A percentile compares a stretch with the other conserved stretches of the same genome.
These are phyloP conservation scores for Agrochola macilenta DNA, from an alignment of 2,888 invertebrate species.

Conservation along the genomic window DNA sequence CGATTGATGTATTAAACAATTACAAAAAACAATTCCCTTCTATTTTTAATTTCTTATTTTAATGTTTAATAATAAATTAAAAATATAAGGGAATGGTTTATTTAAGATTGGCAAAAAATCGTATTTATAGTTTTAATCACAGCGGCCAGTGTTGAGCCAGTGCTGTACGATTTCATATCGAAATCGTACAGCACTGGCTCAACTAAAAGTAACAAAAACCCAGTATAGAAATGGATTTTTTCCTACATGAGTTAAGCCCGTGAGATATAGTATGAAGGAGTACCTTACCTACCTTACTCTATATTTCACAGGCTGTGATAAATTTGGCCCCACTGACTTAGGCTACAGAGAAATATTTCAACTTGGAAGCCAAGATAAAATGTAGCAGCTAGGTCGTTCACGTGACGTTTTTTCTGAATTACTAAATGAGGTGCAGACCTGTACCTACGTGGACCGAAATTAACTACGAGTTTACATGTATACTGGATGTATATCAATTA, in stretches of 20 bases:
- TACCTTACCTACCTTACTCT: constrained; percentile 25
- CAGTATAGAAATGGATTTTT: not conserved
- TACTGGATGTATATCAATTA: not conserved
- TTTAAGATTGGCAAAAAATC: no score
- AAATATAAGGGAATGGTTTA: no score
- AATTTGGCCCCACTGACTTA: constrained; percentile 47
- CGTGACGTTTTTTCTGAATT: constrained; percentile 49
- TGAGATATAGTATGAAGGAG: constrained; percentile 30
- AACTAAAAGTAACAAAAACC: not conserved
- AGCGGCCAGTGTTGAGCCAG: no score
- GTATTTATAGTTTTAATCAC: not conserved
- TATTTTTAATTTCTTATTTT: no score
- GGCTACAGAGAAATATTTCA: constrained; percentile 45
- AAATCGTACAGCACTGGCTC: not conserved
- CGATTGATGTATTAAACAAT: no score
- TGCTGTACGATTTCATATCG: no score
- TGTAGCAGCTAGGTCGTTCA: constrained; percentile 26
- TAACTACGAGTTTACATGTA: not conserved
- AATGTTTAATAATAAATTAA: no score
- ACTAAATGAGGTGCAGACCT: constrained; percentile 19
- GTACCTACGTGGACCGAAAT: not conserved
- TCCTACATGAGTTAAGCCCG: not conserved
- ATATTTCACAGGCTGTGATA: constrained; percentile 44
- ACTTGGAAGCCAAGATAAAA: constrained; percentile 46
- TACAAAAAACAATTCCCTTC: no score